Evolutionary conservation across 2,888 invertebrate genomes (phyloP), one percentile per base, ranked within the genome.

Genomic region (Lathronympha strigana): DNA sequence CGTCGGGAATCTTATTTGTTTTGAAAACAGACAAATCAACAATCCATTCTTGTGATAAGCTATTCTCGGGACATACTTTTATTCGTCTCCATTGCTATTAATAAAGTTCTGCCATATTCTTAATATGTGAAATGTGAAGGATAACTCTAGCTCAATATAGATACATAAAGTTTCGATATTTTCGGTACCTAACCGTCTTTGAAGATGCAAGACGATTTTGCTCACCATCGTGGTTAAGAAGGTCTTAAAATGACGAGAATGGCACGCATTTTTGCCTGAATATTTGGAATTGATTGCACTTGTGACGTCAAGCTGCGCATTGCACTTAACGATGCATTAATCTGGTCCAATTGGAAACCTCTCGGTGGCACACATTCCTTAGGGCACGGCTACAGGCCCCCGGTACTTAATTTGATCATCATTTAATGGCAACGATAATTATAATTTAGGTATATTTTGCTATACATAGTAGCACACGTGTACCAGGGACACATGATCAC

Each of bases 401-500:
- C 11, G 5, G 11, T 43, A 21, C 11, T 15, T 2, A 33, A 9
- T 1, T 9, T 9, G 6, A 8, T 9, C 11, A 33, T 4, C 6
- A 4, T 25, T 25, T 4, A 25, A 25, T 4, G 17, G 6, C 8
- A 1, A 38, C 13, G n/a, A 38, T 15, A 15, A 0, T 13, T 36
- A 6, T 15, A 17, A n/a, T 15, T 6, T 40, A 17, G 8, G 17
- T 17, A 40, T 17, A 9, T 40, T 4, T 45, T 45, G 19, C 38
- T 53, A 28, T 49, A 49, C 33, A 64, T 60, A 61, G 55, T 40
- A 67, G 63, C 60, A 36, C 19, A 40, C 25, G 28, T 43, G 54
- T 67, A 69, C 66, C 43, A 58, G 69, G 67, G 62, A 74, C 70
- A 63, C 76, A 80, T 79, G 77, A 77, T 75, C 79, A 77, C 68